Conservation (phyloP, 2,113 vertebrate species). For the Cottus gobio region DNA sequence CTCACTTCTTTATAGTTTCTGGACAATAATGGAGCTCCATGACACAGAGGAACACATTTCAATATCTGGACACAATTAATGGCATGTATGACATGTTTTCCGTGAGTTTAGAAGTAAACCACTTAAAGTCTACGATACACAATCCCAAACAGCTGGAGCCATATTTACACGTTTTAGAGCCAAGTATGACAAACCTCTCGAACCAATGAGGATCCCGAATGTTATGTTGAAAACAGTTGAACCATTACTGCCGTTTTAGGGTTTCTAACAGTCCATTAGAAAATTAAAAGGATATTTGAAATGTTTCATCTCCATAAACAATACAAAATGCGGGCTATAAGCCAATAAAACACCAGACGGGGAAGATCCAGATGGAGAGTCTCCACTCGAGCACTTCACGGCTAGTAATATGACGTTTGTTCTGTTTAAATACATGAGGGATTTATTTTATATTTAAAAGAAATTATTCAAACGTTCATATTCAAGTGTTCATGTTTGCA, state of each 20-base stretch:
- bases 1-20: background rate
- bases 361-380: background rate
- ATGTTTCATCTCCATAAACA: background rate
- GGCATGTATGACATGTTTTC: too few species aligned
- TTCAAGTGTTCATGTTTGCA: constrained; percentile 61
- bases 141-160: background rate
- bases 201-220: background rate
- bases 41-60: background rate
- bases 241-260: background rate
- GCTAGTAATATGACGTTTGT: background rate
- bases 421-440: constrained; percentile 41
- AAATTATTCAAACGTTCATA: constrained; percentile 46
- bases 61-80: background rate
- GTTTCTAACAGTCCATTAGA: background rate
- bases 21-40: background rate
- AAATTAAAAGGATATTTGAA: background rate
- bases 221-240: background rate
- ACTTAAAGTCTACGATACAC: background rate
- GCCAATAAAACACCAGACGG: background rate
- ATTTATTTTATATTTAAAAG: constrained; percentile 63
- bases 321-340: background rate
- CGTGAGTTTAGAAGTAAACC: background rate
- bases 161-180: background rate
- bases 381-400: background rate
- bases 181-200: background rate